Percentiles rank a stretch among this genome's conserved stretches.
phyloP scores from a whole-genome alignment of 2,888 invertebrate genomes.

The Pocota personata region DNA sequence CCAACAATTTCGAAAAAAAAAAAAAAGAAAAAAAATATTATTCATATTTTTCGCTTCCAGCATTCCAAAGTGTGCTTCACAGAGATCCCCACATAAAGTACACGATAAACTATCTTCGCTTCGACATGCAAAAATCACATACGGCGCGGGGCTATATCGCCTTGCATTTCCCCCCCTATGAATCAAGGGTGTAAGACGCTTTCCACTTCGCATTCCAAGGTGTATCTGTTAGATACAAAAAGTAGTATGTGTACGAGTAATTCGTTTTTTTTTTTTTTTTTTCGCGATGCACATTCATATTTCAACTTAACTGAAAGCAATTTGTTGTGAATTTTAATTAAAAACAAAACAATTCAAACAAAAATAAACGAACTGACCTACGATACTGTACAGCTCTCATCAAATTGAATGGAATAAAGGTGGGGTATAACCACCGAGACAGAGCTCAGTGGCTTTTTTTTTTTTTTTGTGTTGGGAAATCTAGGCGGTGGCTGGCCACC shows the following conservation, averaged over 20 bases:
- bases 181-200: constrained; percentile 38
- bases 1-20: constrained; percentile 16
- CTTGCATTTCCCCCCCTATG: constrained; percentile 17
- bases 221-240: constrained; percentile 63
- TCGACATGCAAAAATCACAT: constrained; percentile 59
- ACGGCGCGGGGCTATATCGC: constrained; percentile 22
- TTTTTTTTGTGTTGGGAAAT: constrained; percentile 50
- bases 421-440: constrained; percentile 26
- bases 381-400: constrained; percentile 42
- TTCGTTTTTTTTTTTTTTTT: constrained; percentile 10
- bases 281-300: constrained; percentile 53
- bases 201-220: constrained; percentile 62
- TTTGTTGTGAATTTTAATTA: constrained; percentile 73
- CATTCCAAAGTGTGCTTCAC: constrained; percentile 67
- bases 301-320: constrained; percentile 53
- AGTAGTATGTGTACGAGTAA: constrained; percentile 28
- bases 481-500: constrained; percentile 63
- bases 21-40: constrained; percentile 3
- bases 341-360: constrained; percentile 27
- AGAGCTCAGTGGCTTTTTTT: not conserved
- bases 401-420: constrained; percentile 51
- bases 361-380: constrained; percentile 70
- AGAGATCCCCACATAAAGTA: constrained; percentile 57
- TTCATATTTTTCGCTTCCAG: constrained; percentile 64
- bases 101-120: constrained; percentile 56